Percentiles rank a stretch among this genome's conserved stretches.
Evolutionary conservation across 1,140 invertebrate genomes (phyloP).

Genomic region (Oedothorax gibbosus): DNA sequence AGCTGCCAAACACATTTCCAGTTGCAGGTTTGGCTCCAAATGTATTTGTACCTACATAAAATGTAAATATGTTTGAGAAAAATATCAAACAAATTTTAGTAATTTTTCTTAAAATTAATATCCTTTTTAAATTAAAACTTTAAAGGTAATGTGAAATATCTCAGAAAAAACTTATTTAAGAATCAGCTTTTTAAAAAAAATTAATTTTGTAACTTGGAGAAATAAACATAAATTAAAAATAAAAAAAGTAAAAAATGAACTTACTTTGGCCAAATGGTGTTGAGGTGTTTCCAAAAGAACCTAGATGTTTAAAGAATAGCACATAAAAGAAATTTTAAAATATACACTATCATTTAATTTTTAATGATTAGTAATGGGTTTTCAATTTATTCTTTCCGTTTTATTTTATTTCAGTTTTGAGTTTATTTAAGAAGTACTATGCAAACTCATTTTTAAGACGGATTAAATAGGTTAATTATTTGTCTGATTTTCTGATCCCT

Average conservation of each 20-base stretch:
- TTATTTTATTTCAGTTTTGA: background rate
- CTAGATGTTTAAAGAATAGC: background rate
- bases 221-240: background rate
- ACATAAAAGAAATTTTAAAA: background rate
- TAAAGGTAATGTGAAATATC: background rate
- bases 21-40: conserved; percentile 58
- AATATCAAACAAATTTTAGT: background rate
- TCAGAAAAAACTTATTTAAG: background rate
- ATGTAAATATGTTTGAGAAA: background rate
- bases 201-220: background rate
- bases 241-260: background rate
- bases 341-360: background rate
- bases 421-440: background rate
- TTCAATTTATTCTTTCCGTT: background rate
- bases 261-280: conserved; percentile 57
- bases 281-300: conserved; percentile 42
- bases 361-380: background rate
- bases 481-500: background rate
- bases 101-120: background rate
- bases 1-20: conserved; percentile 59
- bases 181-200: background rate
- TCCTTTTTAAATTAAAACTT: background rate
- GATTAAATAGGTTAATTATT: background rate
- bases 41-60: conserved; percentile 36
- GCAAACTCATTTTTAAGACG: background rate